Evolutionary conservation across 1,140 invertebrate species (phyloP), one percentile per base, ranked within the genome.

Genomic region (Pararge aegeria): DNA sequence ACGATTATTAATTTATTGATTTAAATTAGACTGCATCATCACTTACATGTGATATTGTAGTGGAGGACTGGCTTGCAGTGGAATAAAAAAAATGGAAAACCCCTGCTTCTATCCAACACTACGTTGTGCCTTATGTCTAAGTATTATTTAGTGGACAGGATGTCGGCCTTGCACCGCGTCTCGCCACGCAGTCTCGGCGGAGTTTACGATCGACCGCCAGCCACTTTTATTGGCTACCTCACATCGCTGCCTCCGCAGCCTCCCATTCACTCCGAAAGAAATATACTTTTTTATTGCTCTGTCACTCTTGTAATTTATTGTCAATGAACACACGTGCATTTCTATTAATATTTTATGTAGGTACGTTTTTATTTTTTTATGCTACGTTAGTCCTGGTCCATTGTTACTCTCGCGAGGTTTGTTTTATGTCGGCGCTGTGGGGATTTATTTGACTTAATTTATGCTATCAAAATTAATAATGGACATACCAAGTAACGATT

Each of bases 321-420:
- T 87, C 79, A 87, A 86, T 83, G 81, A 87, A 83, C 81, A 70
- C 81, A 86, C 84, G 83, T 87, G 86, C 83, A 87, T 87, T 86
- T 87, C 84, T 87, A 87, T 89, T 89, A 89, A 89, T 87, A 89
- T 89, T 89, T 87, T 89, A 89, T 86, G 80, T 89, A 69, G 73
- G 77, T 80, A 34, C 9, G 30, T 34, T 34, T 12, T 34, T 34
- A 27, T 34, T 34, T 34, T 87, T 88, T 86, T 87, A 80, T 78
- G 65, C 70, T 55, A 63, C 58, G 64, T 70, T 68, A 66, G 66
- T 63, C 65, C 69, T 12, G 62, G 53, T 53, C 68, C 70, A 81
- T 83, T 81, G 80, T 87, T 83, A 73, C 55, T 37, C 29, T 18
- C 20, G 65, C 24, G 53, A 64, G 67, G 73, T 74, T 78, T 77